Evolutionary conservation across 1,140 invertebrate genomes (phyloP), one percentile per base, ranked within the genome.

Genomic region (Gryllus bimaculatus): DNA sequence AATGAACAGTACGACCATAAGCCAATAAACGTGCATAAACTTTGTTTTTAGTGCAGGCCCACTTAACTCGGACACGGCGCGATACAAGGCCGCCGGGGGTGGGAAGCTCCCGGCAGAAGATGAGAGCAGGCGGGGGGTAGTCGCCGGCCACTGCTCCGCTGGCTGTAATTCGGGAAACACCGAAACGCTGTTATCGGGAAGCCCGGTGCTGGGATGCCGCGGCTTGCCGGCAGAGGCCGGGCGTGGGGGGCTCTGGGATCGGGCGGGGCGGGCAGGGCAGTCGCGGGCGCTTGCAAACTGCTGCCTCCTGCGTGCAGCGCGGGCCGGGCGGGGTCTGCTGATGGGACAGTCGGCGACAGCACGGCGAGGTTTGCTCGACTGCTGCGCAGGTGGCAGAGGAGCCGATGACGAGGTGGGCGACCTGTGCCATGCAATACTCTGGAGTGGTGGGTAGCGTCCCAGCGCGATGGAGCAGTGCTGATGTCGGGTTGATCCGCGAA

Each of bases 1-100:
- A 66, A 66, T 66, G 54, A 66, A 66, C 54, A 66, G 54, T 66
- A 66, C 54, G 54, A 66, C 54, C 54, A 66, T 66, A 66, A 66
- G 54, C 18, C 54, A 66, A 66, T 66, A 66, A 66, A 10, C 54
- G 54, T 66, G 54, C 54, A 66, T 66, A 66, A n/a, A 66, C 18
- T 66, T 66, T 66, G 54, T 66, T 66, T 66, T 66, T 66, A 66
- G 54, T 66, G 54, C 54, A 13, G 54, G 54, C 54, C 54, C 54
- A 66, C 54, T 66, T 66, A n/a, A 66, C 54, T 66, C 18, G 54
- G 10, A 66, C 54, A 66, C 54, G 54, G 2, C 54, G 54, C 54
- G 54, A 10, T 66, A 66, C 54, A 66, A 66, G 54, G 54, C 10
- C 54, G 54, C 2, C 54, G 0, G 54, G 54, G 54, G 54, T 66